phyloP scores from a whole-genome alignment of 1,140 invertebrate species.

The Drosophila watanabei region DNA sequence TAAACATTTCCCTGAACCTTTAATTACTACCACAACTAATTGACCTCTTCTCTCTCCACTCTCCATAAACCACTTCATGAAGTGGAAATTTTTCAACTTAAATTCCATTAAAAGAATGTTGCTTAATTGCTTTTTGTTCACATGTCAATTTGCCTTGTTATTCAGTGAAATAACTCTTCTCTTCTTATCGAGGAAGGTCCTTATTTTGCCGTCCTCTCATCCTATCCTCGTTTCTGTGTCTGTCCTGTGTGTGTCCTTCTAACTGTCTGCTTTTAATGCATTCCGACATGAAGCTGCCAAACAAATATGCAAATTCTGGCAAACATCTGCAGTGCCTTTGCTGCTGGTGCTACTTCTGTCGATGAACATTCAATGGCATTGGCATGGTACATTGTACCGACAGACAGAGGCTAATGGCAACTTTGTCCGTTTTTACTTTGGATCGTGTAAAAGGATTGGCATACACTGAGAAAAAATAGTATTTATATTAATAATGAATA shows the following conservation, averaged over 20 bases:
- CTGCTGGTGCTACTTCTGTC: constrained; percentile 36
- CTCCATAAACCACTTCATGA: constrained; percentile 12
- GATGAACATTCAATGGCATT: constrained; percentile 76
- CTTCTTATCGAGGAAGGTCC: constrained; percentile 21
- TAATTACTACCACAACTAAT: constrained; percentile 5
- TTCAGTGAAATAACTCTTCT: constrained; percentile 26
- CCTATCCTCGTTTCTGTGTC: neutral
- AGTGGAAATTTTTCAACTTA: constrained; percentile 12
- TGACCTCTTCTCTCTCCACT: neutral
- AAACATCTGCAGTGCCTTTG: constrained; percentile 68
- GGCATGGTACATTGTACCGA: constrained; percentile 73
- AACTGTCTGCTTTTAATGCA: constrained; percentile 59
- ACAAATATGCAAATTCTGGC: constrained; percentile 81
- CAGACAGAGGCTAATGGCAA: constrained; percentile 69
- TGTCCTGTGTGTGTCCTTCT: constrained; percentile 7
- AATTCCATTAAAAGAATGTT: constrained; percentile 33
- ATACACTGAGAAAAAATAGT: neutral
- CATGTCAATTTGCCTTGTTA: constrained; percentile 74
- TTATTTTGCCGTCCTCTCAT: neutral
- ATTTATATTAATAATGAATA: neutral
- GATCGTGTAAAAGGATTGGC: constrained; percentile 3
- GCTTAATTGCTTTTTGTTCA: constrained; percentile 65
- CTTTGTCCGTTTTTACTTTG: constrained; percentile 45
- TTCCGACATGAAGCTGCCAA: constrained; percentile 72
- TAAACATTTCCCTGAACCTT: neutral